Conservation (phyloP, 1,140 invertebrate species). For the Drosophila lowei region DNA sequence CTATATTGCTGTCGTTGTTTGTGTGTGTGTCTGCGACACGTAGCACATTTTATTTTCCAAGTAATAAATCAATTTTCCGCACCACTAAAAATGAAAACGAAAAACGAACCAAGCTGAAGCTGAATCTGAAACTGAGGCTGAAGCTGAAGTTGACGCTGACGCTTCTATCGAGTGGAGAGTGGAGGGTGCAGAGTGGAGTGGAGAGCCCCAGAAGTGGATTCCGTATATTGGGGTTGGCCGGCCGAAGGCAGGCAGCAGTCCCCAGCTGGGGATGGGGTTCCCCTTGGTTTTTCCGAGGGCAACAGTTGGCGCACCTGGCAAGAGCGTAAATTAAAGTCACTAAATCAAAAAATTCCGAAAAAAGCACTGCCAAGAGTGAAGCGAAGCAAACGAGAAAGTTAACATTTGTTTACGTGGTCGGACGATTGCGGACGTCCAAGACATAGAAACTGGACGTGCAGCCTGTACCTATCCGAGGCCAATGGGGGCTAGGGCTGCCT, state of each 20-base stretch:
- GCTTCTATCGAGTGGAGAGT: conserved; percentile 65
- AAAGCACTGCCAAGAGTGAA: conserved; percentile 41
- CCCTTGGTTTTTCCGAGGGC: conserved; percentile 9
- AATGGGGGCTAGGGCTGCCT: conserved; percentile 18
- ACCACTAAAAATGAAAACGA: conserved; percentile 83
- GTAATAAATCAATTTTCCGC: conserved; percentile 83
- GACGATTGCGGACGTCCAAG: conserved; percentile 45
- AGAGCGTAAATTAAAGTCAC: conserved; percentile 82
- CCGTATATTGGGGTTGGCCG: conserved; percentile 13
- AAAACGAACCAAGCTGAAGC: conserved; percentile 59
- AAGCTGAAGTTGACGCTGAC: conserved; percentile 68
- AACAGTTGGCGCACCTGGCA: conserved; percentile 77
- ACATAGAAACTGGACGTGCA: conserved; percentile 35
- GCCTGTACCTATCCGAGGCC: conserved; percentile 31
- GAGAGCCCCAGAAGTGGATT: conserved; percentile 40
- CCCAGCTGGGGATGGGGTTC: conserved; percentile 35
- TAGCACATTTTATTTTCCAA: conserved; percentile 82
- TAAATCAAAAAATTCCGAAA: conserved; percentile 78
- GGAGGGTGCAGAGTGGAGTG: conserved; percentile 39
- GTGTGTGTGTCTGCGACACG: conserved; percentile 71
- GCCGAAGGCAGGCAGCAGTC: not conserved
- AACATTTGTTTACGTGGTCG: conserved; percentile 80
- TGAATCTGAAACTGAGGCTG: not conserved
- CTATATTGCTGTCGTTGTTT: conserved; percentile 25
- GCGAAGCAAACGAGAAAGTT: conserved; percentile 73